Base-by-base conservation (phyloP, 1,140 invertebrate species). In the Tetragonula clypearis region DNA sequence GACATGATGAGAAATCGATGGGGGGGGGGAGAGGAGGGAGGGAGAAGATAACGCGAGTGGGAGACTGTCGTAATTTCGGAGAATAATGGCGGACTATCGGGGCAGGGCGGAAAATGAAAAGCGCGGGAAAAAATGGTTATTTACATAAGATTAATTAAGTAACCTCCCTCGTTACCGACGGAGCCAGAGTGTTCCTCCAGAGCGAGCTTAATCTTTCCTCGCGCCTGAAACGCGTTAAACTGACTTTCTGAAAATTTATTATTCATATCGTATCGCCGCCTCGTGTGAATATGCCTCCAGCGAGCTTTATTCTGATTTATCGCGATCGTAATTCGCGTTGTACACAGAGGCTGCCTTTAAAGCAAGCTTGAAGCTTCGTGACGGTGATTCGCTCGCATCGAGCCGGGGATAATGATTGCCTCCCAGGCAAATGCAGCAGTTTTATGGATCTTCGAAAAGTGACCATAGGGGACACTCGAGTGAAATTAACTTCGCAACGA, bases 1-100 rank as follows among this genome's bases (percentile, higher is more conserved):
- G 71, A 75, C 71, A 75, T 62, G 80, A 82, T 53, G 71, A 65
- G 41, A 82, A 82, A 82, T 82, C 79, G 79, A 62, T 73, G 69
- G 15, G 69, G 3, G 21, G 56, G n/a, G 65, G 79, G 53, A 65
- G 69, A 1, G 21, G 56, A n/a, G 65, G 79, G 53, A 65, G 56
- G 15, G 69, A 8, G 21, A 74, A 56, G 78, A 75, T 75, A 82
- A 82, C 53, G 58, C n/a, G 71, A 65, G 30, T 30, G 30, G 30
- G 1, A 30, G 30, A 30, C 53, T 62, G 35, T 81, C 69, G 79
- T 58, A 62, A 81, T 72, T 81, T 81, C 23, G 3, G 56, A n/a
- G 71, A 55, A 75, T 65, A 75, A 82, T 66, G 71, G 23, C 12
- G 21, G 6, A 1, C 71, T 21, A 21, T 35, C 41, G 71, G 75